Percentiles rank a stretch among this genome's conserved stretches.
Conservation (phyloP, 2,113 vertebrate species). For the Varanus salvator region DNA sequence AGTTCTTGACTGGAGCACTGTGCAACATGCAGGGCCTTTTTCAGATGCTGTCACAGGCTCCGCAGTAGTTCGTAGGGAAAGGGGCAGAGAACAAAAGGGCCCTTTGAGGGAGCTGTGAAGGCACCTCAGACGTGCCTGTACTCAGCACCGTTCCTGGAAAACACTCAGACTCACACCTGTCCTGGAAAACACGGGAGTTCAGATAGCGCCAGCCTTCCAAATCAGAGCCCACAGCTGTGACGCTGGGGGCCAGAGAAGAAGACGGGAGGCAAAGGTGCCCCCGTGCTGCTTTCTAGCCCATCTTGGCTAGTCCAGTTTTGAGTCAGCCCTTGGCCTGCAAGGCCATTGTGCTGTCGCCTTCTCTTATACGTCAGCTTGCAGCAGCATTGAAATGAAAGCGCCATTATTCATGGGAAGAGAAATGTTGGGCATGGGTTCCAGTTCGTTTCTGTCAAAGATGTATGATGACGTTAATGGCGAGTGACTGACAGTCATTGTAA, state of each 20-base stretch:
- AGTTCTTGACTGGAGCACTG: neutral
- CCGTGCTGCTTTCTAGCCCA: slow-evolving; percentile 25
- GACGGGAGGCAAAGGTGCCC: slow-evolving; percentile 14
- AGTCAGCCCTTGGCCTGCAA: slow-evolving; percentile 38
- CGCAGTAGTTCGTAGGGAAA: slow-evolving; percentile 46
- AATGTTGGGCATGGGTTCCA: slow-evolving; percentile 34
- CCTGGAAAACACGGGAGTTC: slow-evolving; percentile 46
- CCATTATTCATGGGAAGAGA: slow-evolving; percentile 31
- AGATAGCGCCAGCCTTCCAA: slow-evolving; percentile 53
- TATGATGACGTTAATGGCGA: slow-evolving; percentile 49
- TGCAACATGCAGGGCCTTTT: neutral
- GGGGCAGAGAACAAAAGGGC: slow-evolving; percentile 43
- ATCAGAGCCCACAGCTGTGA: slow-evolving; percentile 55
- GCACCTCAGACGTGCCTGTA: slow-evolving; percentile 37
- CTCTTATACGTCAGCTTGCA: slow-evolving; percentile 33
- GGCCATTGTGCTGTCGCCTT: slow-evolving; percentile 37
- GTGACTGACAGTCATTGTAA: slow-evolving; percentile 58
- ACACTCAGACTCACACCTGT: slow-evolving; percentile 54
- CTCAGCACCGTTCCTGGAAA: neutral
- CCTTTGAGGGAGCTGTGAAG: slow-evolving; percentile 63
- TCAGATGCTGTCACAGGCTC: slow-evolving; percentile 15
- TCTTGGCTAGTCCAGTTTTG: slow-evolving; percentile 27
- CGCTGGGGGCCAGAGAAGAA: slow-evolving; percentile 34
- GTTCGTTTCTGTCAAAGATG: slow-evolving; percentile 62
- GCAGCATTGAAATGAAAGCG: slow-evolving; percentile 16